Conservation (phyloP, 2,888 invertebrate species). For the Campopleginae sp. region DNA sequence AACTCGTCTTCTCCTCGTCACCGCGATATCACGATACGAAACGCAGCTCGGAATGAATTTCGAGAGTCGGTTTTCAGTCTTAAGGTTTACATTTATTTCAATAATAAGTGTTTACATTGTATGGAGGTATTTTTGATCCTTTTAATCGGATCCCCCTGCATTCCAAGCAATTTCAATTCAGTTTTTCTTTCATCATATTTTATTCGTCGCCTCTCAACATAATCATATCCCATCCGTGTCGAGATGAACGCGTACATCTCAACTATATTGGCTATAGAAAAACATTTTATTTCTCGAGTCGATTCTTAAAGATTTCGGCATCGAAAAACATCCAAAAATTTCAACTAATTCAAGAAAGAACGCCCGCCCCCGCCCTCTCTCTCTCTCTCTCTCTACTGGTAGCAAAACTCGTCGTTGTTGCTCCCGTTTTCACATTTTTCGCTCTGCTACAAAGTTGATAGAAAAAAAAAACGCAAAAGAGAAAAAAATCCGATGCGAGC, state of each 20-base stretch:
- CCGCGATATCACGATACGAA: too few species aligned
- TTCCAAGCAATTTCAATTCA: conserved; percentile 67
- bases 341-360: conserved; percentile 43
- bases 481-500: conserved; percentile 56
- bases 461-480: conserved; percentile 59
- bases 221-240: conserved; percentile 66
- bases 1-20: too few species aligned
- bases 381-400: not conserved
- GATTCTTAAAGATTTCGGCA: conserved; percentile 17
- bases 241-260: conserved; percentile 65
- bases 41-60: too few species aligned
- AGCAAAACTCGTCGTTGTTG: conserved; percentile 18
- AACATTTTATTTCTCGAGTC: conserved; percentile 21
- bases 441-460: conserved; percentile 58
- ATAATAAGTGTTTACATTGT: conserved; percentile 82
- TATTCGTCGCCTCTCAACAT: conserved; percentile 56
- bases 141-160: conserved; percentile 77
- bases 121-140: conserved; percentile 81
- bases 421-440: conserved; percentile 55
- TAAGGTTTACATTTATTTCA: conserved; percentile 82
- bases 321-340: conserved; percentile 38
- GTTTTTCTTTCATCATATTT: conserved; percentile 63
- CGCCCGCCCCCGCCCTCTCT: conserved; percentile 19
- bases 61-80: conserved; percentile 76
- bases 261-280: conserved; percentile 70